Conservation (phyloP, 92 coral and sea anemone genomes). For the Palythoa caribaeorum region DNA sequence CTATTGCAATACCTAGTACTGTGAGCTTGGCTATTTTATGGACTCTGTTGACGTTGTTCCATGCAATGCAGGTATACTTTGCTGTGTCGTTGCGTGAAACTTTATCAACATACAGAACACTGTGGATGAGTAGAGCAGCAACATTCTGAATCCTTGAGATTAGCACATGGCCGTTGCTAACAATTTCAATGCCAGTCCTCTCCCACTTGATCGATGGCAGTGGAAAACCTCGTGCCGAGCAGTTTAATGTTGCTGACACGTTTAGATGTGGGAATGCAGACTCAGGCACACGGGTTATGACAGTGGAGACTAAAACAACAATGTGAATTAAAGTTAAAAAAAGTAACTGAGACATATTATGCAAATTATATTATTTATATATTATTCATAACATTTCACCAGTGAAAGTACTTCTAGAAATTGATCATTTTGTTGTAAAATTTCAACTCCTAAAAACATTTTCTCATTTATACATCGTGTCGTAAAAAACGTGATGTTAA, state of each 20-base stretch:
- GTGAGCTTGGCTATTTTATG: not conserved
- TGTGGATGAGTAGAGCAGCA: not conserved
- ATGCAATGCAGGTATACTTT: not conserved
- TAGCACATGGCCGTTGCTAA: not conserved
- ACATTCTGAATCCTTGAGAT: not conserved
- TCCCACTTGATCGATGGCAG: slow-evolving; percentile 62
- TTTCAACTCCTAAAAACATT: no score
- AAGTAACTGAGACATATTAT: no score
- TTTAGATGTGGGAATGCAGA: not conserved
- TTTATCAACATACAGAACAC: slow-evolving; percentile 2
- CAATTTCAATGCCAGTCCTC: slow-evolving; percentile 32
- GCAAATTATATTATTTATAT: no score
- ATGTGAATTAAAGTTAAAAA: not conserved
- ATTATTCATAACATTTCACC: no score
- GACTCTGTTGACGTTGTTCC: not conserved
- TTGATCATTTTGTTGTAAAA: no score
- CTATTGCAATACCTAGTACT: not conserved
- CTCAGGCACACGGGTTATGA: not conserved
- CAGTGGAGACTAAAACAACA: not conserved
- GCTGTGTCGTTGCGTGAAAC: slow-evolving; percentile 28
- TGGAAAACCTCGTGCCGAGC: slow-evolving; percentile 70
- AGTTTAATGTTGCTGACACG: slow-evolving; percentile 43
- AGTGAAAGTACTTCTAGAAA: no score
- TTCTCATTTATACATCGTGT: no score
- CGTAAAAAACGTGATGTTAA: no score